Evolutionary conservation across 2,113 vertebrate species (phyloP).

Genomic region (Lophura nycthemera): DNA sequence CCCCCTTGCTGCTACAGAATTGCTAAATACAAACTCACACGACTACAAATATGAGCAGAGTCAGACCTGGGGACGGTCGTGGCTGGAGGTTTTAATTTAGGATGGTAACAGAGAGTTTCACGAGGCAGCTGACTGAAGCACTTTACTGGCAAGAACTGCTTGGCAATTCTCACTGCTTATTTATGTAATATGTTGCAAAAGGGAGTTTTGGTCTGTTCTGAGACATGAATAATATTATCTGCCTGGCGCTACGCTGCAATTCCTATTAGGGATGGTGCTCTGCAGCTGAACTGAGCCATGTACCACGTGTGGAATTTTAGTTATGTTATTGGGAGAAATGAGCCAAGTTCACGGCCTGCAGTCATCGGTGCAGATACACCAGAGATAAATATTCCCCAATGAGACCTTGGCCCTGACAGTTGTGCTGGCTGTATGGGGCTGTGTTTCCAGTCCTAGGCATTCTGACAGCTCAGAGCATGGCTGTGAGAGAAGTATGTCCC

Average conservation of each 20-base stretch:
- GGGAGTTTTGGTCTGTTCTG: background rate
- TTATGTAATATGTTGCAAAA: background rate
- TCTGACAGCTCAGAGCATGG: conserved; percentile 23
- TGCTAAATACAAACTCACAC: background rate
- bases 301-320: conserved; percentile 56
- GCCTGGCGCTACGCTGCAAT: background rate
- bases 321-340: conserved; percentile 52
- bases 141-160: background rate
- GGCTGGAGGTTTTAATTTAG: background rate
- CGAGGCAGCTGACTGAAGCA: background rate
- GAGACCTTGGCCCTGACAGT: conserved; percentile 12
- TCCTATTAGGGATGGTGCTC: conserved; percentile 62
- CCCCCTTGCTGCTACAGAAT: background rate
- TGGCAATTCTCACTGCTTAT: background rate
- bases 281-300: conserved; percentile 45
- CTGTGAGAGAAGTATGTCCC: background rate
- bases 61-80: background rate
- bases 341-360: background rate
- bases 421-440: background rate
- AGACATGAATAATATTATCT: conserved; percentile 21
- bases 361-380: conserved; percentile 23
- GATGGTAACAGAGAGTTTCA: background rate
- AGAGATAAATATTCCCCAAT: conserved; percentile 31
- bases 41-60: background rate
- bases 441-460: background rate